Conservation (phyloP, 2,888 invertebrate species). For the Scaptomyza reducta region DNA sequence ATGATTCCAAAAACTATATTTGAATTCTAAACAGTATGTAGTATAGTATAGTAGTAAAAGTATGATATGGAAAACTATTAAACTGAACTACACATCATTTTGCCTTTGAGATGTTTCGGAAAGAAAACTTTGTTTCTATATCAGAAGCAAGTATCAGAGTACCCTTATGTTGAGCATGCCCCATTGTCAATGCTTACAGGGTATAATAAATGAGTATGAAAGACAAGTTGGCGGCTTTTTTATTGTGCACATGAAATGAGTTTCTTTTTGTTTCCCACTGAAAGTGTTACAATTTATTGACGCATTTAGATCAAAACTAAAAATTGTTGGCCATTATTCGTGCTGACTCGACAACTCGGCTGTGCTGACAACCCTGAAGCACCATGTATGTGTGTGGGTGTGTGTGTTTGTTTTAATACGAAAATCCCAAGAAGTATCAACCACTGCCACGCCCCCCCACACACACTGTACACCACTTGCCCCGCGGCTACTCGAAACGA, state of each 20-base stretch:
- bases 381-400: slow-evolving; percentile 34
- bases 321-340: slow-evolving; percentile 62
- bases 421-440: slow-evolving; percentile 43
- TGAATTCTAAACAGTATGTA: too few relatives aligned
- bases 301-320: slow-evolving; percentile 79
- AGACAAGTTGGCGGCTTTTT: slow-evolving; percentile 43
- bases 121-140: too few relatives aligned
- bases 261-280: slow-evolving; percentile 69
- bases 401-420: slow-evolving; percentile 62
- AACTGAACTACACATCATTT: too few relatives aligned
- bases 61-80: too few relatives aligned
- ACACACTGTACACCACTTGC: slow-evolving; percentile 14
- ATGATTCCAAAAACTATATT: too few relatives aligned
- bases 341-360: slow-evolving; percentile 59
- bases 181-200: background rate
- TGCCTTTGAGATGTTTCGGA: too few relatives aligned
- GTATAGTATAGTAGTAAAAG: too few relatives aligned
- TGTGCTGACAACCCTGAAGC: slow-evolving; percentile 38
- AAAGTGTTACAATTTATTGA: slow-evolving; percentile 79
- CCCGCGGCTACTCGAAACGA: slow-evolving; percentile 40
- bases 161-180: background rate
- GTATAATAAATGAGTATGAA: slow-evolving; percentile 27
- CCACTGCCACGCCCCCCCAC: slow-evolving; percentile 24
- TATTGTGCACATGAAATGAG: slow-evolving; percentile 61
- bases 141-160: too few relatives aligned